phyloP scores from a whole-genome alignment of 2,888 invertebrate species.

The Ochropleura plecta region DNA sequence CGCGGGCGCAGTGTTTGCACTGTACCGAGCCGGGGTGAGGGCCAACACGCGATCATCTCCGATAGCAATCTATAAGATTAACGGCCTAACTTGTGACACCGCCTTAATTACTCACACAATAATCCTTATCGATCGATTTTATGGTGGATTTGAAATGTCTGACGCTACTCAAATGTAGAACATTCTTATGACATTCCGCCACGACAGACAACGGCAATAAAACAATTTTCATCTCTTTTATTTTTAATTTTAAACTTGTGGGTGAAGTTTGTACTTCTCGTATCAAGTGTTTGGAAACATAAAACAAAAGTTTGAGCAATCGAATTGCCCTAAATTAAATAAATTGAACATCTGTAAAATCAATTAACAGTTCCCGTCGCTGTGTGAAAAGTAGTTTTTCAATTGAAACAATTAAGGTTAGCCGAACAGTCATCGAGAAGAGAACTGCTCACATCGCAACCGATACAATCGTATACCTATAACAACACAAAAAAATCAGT shows the following conservation, averaged over 20 bases:
- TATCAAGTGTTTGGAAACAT: slow-evolving; percentile 18
- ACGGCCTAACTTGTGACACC: slow-evolving; percentile 84
- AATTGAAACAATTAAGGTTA: slow-evolving; percentile 90
- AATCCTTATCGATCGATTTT: slow-evolving; percentile 82
- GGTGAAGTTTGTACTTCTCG: not conserved
- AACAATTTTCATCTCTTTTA: slow-evolving; percentile 12
- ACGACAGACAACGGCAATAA: slow-evolving; percentile 22
- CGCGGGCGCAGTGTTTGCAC: slow-evolving; percentile 66
- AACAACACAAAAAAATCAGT: slow-evolving; percentile 5
- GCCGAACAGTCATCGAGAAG: slow-evolving; percentile 68
- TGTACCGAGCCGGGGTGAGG: slow-evolving; percentile 69
- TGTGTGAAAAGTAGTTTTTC: slow-evolving; percentile 84
- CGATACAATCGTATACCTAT: not conserved
- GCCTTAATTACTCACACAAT: slow-evolving; percentile 86
- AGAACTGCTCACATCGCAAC: slow-evolving; percentile 36
- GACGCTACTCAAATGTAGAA: slow-evolving; percentile 45
- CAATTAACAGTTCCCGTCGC: slow-evolving; percentile 81
- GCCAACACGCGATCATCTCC: slow-evolving; percentile 84
- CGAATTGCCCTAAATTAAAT: slow-evolving; percentile 73
- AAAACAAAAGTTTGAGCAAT: slow-evolving; percentile 54
- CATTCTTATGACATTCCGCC: slow-evolving; percentile 38
- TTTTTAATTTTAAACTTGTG: not conserved
- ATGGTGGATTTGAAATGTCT: slow-evolving; percentile 63
- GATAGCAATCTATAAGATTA: slow-evolving; percentile 88
- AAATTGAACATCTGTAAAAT: slow-evolving; percentile 81